Base-by-base conservation (phyloP, 2,888 invertebrate species). In the Tyria jacobaeae region DNA sequence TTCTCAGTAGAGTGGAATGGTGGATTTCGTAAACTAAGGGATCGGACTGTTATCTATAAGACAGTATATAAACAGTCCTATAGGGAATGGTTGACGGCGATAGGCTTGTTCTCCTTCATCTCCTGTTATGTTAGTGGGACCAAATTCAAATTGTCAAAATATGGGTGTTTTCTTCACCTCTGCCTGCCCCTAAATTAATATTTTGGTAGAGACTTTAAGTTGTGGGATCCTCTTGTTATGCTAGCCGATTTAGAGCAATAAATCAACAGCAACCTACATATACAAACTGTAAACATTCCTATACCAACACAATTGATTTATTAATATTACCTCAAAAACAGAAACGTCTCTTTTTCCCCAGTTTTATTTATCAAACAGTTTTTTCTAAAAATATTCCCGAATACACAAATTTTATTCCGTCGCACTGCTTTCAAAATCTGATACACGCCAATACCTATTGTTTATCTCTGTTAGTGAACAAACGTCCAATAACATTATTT, bases 401-500 rank as follows among this genome's bases (percentile, higher is more conserved):
- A 44, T 21, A 44, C 21, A 21, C 4, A 21, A 0, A 44, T 44
- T n/a, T 44, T 44, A 44, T 44, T 44, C 12, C 1, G 10, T 58
- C 54, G 53, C 24, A 35, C 35, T 58, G 35, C 41, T 56, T 51
- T 44, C 66, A 67, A 72, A 71, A 72, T 77, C 73, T 75, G 75
- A 75, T 75, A 75, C 76, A 70, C 48, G 76, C 75, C 78, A 70
- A 65, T 78, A 76, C 66, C 71, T 78, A 73, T 76, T 76, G 78
- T 76, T 76, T 78, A 76, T 76, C 62, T 65, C 56, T 66, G 63
- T 66, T 53, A 68, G 57, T 39, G 58, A 69, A 70, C 69, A 73
- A 72, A 73, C 67, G 72, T 64, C 59, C 76, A 70, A 76, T 76
- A 76, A 76, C 66, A 80, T 78, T 83, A 88, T 89, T 87, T 86